Conservation (phyloP, 2,113 vertebrate genomes). For the Zosterops borbonicus region DNA sequence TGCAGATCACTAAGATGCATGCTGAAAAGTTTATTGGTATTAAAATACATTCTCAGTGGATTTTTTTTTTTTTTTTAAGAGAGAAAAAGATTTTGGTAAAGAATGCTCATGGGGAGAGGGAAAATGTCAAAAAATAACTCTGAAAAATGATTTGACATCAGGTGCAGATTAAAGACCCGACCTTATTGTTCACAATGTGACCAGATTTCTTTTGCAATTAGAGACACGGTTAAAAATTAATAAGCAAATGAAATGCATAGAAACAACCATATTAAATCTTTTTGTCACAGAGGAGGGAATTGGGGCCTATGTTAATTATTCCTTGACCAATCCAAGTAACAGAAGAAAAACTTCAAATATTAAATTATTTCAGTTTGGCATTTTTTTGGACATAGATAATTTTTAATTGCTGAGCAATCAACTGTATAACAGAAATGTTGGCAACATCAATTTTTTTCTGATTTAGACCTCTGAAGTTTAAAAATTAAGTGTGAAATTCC, state of each 20-base stretch:
- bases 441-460: not conserved
- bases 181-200: not conserved
- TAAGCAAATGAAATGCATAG: not conserved
- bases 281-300: not conserved
- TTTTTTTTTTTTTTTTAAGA: not conserved
- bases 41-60: constrained; percentile 15
- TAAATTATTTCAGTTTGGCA: not conserved
- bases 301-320: not conserved
- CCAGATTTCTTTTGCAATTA: not conserved
- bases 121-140: not conserved
- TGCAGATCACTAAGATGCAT: not conserved
- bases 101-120: not conserved
- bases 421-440: not conserved
- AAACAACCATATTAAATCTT: not conserved
- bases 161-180: not conserved
- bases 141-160: constrained; percentile 22
- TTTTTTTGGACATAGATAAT: not conserved
- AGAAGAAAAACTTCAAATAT: not conserved
- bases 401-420: not conserved
- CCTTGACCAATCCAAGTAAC: not conserved
- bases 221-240: not conserved
- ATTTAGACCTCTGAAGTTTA: not conserved
- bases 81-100: constrained; percentile 16
- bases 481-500: not conserved
- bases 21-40: not conserved